These are phyloP conservation scores for Scaptomyza caliginosa DNA, from an alignment of 2,888 invertebrate species.

Conservation along the genomic window DNA sequence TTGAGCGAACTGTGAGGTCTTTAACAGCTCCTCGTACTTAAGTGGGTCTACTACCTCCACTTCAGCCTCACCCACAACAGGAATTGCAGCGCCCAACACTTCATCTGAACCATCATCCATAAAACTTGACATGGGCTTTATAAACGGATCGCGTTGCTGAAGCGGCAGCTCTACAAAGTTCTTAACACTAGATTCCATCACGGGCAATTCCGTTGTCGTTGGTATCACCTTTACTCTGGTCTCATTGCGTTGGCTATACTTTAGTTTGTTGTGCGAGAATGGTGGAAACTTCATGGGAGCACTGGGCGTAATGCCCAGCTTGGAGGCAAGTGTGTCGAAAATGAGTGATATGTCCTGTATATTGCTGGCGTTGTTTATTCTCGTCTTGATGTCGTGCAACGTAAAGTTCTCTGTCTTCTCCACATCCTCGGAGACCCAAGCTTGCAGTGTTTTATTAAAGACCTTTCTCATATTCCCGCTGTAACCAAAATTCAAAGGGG, in stretches of 20 bases:
- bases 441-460: slow-evolving; percentile 87
- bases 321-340: slow-evolving; percentile 87
- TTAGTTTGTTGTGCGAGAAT: slow-evolving; percentile 82
- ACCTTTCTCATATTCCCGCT: slow-evolving; percentile 85
- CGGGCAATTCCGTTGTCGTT: slow-evolving; percentile 47
- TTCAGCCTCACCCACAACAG: slow-evolving; percentile 83
- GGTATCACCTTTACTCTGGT: slow-evolving; percentile 51
- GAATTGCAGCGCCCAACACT: slow-evolving; percentile 78
- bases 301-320: slow-evolving; percentile 84
- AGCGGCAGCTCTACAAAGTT: slow-evolving; percentile 60
- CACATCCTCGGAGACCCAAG: slow-evolving; percentile 86
- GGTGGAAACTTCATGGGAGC: slow-evolving; percentile 82
- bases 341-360: slow-evolving; percentile 88
- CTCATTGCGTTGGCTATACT: slow-evolving; percentile 74
- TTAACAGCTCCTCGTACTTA: slow-evolving; percentile 84
- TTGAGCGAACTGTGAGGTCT: slow-evolving; percentile 79
- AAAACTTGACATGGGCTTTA: slow-evolving; percentile 79
- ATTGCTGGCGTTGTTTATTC: slow-evolving; percentile 83
- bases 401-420: slow-evolving; percentile 80
- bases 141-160: slow-evolving; percentile 68
- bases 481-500: slow-evolving; percentile 69
- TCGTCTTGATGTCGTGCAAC: slow-evolving; percentile 78
- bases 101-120: slow-evolving; percentile 76
- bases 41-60: slow-evolving; percentile 84
- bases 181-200: slow-evolving; percentile 38